Evolutionary conservation across 2,113 vertebrate species (phyloP), one percentile per base, ranked within the genome.

Genomic region (Charadrius vociferus): DNA sequence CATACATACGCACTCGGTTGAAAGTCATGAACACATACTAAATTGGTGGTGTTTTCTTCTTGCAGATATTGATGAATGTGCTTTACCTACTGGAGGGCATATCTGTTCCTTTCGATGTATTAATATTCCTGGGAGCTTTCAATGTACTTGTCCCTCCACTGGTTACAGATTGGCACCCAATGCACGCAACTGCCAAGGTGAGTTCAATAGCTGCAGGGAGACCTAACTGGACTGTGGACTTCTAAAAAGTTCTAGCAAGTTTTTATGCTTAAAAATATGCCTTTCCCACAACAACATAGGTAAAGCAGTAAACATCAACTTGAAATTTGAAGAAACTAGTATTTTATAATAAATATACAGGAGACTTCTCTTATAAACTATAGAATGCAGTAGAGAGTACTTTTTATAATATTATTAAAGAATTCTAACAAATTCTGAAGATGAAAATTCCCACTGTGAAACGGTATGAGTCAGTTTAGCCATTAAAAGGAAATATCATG

Each of bases 61-160:
- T 96, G 80, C 97, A 99, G 99, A 99, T 90, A 99, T 99, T 10
- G 99, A 99, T 50, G 99, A 99, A 94, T 99, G 99, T 26, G 99
- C 99, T 45, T 97, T 99, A 84, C 99, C 99, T 72, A 99, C 99
- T 1, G 99, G 99, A 71, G 99, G 99, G 39, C 99, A 99, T 85
- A 99, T 99, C 96, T 99, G 99, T 86, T 98, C 99, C 26, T 99
- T 99, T 90, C 98, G 98, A 39, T 99, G 99, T 80, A 94, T 99
- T 97, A 99, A 99, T 88, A 84, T 98, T 18, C 99, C 99, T 0
- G 99, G 99, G 16, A 99, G 99, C 95, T 99, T 99, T 98, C 99
- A 99, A 49, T 99, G 99, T 92, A 98, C 99, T 92, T 99, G 99
- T 67, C 99, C 99, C 2, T 47, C 97, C 5, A 95, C 45, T 0